Evolutionary conservation across 1,140 invertebrate genomes (phyloP).

Genomic region (Ylistrum balloti): DNA sequence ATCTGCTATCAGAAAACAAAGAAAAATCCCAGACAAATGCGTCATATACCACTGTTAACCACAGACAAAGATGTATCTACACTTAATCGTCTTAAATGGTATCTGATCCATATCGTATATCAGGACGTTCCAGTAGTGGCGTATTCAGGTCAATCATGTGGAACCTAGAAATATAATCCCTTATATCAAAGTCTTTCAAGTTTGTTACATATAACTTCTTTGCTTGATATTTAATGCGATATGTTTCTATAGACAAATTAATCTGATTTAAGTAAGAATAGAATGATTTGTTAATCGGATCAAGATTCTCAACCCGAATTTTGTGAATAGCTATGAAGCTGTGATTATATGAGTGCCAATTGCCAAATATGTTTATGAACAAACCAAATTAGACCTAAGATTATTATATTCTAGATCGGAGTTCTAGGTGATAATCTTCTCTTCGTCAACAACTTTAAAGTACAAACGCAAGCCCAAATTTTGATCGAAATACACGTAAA

Average conservation of each 20-base stretch:
- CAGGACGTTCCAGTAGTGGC: neutral
- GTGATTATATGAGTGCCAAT: neutral
- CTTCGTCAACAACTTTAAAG: neutral
- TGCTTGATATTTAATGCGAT: neutral
- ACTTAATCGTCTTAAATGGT: neutral
- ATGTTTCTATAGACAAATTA: neutral
- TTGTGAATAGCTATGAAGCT: neutral
- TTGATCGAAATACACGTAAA: no score
- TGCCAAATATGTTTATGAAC: neutral
- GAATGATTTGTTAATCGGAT: constrained; percentile 6
- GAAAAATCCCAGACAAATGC: neutral
- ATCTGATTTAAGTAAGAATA: neutral
- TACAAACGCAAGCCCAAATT: neutral
- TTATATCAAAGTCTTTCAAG: neutral
- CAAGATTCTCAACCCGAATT: neutral
- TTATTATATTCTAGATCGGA: neutral
- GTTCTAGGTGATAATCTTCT: neutral
- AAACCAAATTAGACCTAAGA: neutral
- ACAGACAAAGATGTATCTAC: neutral
- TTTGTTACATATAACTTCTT: neutral
- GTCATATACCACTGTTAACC: neutral
- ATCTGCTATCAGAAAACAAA: neutral
- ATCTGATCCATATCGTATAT: neutral
- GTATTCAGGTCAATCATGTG: neutral
- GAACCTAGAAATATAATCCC: constrained; percentile 9